Base-by-base conservation (phyloP, 2,113 vertebrate genomes). In the Nibea albiflora region DNA sequence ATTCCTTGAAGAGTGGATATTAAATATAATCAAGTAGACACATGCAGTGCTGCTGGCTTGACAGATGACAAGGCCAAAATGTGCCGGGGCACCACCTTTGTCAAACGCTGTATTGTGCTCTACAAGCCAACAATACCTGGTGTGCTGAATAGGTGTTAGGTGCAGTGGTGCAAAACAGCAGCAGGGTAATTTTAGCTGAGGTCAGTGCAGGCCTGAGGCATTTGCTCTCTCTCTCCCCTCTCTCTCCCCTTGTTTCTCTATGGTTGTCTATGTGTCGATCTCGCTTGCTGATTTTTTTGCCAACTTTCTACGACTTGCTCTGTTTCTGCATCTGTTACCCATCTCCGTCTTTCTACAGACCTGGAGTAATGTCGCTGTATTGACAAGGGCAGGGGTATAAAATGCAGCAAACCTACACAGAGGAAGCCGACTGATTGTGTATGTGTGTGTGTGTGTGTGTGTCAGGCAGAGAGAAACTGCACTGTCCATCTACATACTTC, bases 171-270 rank as follows among this genome's bases (percentile, higher is more conserved):
- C 87, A 89, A 88, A 90, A 83, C 89, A 87, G 80, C 86, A 81
- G 79, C 57, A 26, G 39, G 73, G 89, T 91, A 79, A 91, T 90
- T 92, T 92, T 80, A 91, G 90, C 89, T 83, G 88, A 90, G 91
- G 92, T 93, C 92, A 88, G 78, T 83, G 71, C 81, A 86, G 75
- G 74, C 93, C 85, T 68, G 42, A 83, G 85, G 92, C 78, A 0
- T 77, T 82, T 69, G 46, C 66, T 64, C 81, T 62, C 62, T 24
- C 39, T 70, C 17, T 75, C 42, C 35, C 8, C 35, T 39, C 8
- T 8, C 6, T 35, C 19, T 61, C 66, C n/a, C n/a, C n/a, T n/a
- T n/a, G n/a, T n/a, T n/a, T 20, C 22, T 5, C 53, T 63, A 7
- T 44, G 65, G 54, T 65, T 64, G 31, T 73, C 56, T 79, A 50